These are phyloP conservation scores for Creontiades dilutus DNA, from an alignment of 2,888 invertebrate species.

Conservation along the genomic window DNA sequence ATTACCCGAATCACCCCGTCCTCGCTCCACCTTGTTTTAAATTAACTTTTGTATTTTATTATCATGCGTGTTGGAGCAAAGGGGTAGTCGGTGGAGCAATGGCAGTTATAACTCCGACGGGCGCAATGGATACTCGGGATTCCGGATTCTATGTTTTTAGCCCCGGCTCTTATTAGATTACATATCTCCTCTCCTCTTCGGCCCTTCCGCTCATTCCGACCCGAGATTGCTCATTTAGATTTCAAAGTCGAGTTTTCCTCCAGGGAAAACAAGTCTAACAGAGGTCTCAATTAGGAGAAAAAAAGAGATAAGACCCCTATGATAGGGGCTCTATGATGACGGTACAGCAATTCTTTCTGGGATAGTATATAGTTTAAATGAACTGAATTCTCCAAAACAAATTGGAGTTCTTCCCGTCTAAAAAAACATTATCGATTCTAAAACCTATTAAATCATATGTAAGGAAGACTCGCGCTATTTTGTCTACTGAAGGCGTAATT, in stretches of 20 bases:
- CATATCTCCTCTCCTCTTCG: neutral
- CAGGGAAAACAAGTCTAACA: neutral
- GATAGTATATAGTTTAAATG: no score
- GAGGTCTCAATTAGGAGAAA: slow-evolving; percentile 17
- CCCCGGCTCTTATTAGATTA: neutral
- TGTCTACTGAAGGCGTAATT: no score
- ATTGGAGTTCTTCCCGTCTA: no score
- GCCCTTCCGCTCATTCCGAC: neutral
- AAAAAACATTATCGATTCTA: no score
- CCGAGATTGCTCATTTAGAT: slow-evolving; percentile 31
- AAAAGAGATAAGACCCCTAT: no score
- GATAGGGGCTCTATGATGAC: neutral
- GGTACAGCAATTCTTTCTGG: neutral
- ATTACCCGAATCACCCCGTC: slow-evolving; percentile 28
- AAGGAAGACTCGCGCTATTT: no score
- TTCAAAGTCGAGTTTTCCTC: slow-evolving; percentile 10
- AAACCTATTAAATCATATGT: no score
- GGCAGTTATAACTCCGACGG: slow-evolving; percentile 9
- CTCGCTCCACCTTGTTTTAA: slow-evolving; percentile 27
- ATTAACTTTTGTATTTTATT: slow-evolving; percentile 32
- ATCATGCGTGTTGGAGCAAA: slow-evolving; percentile 19
- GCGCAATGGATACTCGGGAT: slow-evolving; percentile 5
- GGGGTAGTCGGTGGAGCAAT: slow-evolving; percentile 3
- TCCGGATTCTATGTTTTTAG: neutral
- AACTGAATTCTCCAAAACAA: no score